Conservation (phyloP, 2,113 vertebrate genomes). For the Rana temporaria region DNA sequence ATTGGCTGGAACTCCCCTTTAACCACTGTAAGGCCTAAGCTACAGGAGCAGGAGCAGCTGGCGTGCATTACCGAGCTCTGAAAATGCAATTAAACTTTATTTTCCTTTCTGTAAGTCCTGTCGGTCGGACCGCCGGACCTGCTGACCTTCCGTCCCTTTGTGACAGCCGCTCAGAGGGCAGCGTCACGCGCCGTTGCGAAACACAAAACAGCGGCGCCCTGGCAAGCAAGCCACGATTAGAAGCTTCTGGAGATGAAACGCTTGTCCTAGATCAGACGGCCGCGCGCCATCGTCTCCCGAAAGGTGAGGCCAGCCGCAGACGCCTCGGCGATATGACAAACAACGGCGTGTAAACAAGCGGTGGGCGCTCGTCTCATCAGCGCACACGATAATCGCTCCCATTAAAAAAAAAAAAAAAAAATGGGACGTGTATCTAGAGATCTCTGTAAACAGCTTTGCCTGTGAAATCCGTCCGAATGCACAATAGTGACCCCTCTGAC, state of each 20-base stretch:
- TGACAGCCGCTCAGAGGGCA: neutral
- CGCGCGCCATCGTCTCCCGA: neutral
- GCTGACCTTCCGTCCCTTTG: constrained; percentile 28
- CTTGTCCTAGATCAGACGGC: constrained; percentile 13
- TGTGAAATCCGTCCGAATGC: no score
- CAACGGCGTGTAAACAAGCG: constrained; percentile 18
- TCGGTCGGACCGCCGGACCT: neutral
- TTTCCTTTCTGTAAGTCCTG: neutral
- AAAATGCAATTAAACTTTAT: constrained; percentile 26
- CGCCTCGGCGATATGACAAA: constrained; percentile 13
- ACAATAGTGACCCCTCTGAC: no score
- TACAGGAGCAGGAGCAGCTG: no score
- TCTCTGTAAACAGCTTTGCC: no score
- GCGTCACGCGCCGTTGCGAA: neutral
- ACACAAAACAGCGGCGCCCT: neutral
- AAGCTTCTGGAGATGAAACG: constrained; percentile 39
- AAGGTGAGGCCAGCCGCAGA: neutral
- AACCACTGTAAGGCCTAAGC: no score
- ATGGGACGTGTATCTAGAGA: no score
- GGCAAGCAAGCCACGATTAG: constrained; percentile 18
- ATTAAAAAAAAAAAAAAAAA: constrained; percentile 14
- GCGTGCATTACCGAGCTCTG: neutral
- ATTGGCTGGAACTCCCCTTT: no score
- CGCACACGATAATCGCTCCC: neutral
- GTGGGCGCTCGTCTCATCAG: constrained; percentile 26